These are phyloP conservation scores for Leguminivora glycinivorella DNA, from an alignment of 1,140 invertebrate species.

Conservation along the genomic window DNA sequence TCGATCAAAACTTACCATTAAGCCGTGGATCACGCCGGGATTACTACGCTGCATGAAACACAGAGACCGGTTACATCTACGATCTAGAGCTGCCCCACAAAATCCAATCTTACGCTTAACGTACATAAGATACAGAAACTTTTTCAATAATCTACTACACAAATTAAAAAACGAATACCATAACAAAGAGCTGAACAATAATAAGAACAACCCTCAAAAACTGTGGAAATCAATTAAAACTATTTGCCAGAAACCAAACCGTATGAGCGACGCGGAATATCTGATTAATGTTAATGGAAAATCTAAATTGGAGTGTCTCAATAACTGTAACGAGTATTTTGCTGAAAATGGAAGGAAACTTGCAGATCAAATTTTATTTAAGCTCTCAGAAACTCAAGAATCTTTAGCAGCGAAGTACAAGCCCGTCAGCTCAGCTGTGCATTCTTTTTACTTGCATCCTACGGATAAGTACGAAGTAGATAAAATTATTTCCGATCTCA, in stretches of 20 bases:
- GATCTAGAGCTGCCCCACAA: neutral
- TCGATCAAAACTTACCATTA: neutral
- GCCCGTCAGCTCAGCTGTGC: neutral
- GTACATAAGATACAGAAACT: conserved; percentile 28
- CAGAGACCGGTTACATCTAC: conserved; percentile 1
- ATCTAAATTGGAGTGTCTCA: neutral
- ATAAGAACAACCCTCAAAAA: conserved; percentile 26
- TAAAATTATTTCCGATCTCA: neutral
- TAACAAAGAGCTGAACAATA: neutral
- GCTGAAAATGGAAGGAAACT: neutral
- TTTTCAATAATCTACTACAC: neutral
- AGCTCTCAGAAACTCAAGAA: neutral
- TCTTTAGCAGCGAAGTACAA: neutral
- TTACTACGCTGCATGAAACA: conserved; percentile 2
- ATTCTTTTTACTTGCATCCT: neutral
- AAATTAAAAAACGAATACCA: conserved; percentile 23
- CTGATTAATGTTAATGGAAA: neutral
- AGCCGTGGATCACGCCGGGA: conserved; percentile 25
- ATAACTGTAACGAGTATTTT: neutral
- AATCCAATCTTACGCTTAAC: neutral
- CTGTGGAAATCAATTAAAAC: conserved; percentile 16
- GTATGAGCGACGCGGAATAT: neutral
- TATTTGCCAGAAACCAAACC: neutral
- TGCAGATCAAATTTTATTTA: neutral
- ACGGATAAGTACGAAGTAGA: neutral